phyloP scores from a whole-genome alignment of 2,797 vertebrate genomes.

The Peromyscus attwateri region DNA sequence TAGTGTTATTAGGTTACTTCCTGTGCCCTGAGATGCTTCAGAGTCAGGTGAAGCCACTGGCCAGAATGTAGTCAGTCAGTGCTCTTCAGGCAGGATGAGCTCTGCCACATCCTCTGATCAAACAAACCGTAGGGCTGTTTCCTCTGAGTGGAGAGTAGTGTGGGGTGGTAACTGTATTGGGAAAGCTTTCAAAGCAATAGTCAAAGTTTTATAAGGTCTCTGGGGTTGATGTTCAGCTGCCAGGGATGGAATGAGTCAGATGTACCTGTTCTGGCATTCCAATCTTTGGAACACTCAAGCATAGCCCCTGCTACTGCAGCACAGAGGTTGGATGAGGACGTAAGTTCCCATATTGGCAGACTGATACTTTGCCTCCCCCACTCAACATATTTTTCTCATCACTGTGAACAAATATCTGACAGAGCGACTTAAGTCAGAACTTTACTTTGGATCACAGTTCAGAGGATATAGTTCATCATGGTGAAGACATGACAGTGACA shows the following conservation, averaged over 20 bases:
- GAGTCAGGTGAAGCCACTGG: background rate
- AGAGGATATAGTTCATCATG: background rate
- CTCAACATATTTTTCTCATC: no score
- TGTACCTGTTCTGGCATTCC: background rate
- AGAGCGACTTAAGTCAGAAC: background rate
- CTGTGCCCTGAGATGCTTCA: background rate
- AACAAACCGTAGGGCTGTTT: background rate
- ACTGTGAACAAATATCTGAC: background rate
- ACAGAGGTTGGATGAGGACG: background rate
- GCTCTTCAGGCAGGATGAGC: background rate
- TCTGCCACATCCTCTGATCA: background rate
- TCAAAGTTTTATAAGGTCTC: no score
- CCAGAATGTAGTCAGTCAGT: background rate
- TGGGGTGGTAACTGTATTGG: background rate
- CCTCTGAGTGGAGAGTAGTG: background rate
- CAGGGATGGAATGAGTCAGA: background rate
- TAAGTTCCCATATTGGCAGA: background rate
- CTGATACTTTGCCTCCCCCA: background rate
- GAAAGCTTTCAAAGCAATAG: background rate
- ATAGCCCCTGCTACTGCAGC: background rate
- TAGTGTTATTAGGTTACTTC: background rate
- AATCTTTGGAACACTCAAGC: background rate
- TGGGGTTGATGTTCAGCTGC: background rate
- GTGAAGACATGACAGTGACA: background rate
- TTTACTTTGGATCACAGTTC: background rate